Evolutionary conservation across 2,797 vertebrate genomes (phyloP).

Genomic region (Silurus lanzhouensis): DNA sequence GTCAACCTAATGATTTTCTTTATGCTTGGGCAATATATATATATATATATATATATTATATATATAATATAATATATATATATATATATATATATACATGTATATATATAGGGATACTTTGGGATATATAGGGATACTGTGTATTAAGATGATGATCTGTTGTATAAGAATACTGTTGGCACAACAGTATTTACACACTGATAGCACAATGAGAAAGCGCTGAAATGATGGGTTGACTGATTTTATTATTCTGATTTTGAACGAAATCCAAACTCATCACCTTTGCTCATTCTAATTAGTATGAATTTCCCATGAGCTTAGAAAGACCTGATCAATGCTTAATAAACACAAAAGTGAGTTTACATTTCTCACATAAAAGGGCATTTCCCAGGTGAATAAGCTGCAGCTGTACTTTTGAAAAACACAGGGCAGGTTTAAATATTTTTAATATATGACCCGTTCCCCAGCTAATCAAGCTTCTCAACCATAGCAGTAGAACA

Average conservation of each 20-base stretch:
- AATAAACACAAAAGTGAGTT: background rate
- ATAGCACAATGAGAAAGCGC: background rate
- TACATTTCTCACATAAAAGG: background rate
- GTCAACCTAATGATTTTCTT: background rate
- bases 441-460: background rate
- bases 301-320: background rate
- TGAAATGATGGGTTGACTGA: background rate
- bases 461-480: background rate
- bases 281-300: background rate
- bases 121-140: background rate
- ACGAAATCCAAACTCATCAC: background rate
- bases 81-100: no score
- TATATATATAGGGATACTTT: background rate
- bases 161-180: background rate
- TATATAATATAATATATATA: no score
- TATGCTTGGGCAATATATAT: background rate
- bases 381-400: background rate
- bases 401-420: background rate
- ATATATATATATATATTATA: no score
- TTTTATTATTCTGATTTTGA: background rate
- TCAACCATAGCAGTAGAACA: no score
- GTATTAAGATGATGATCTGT: background rate
- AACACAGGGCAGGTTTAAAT: background rate
- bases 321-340: background rate
- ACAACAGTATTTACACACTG: background rate